Percentiles rank a stretch among this genome's conserved stretches.
Conservation (phyloP, 2,113 vertebrate genomes). For the Pelodiscus sinensis region DNA sequence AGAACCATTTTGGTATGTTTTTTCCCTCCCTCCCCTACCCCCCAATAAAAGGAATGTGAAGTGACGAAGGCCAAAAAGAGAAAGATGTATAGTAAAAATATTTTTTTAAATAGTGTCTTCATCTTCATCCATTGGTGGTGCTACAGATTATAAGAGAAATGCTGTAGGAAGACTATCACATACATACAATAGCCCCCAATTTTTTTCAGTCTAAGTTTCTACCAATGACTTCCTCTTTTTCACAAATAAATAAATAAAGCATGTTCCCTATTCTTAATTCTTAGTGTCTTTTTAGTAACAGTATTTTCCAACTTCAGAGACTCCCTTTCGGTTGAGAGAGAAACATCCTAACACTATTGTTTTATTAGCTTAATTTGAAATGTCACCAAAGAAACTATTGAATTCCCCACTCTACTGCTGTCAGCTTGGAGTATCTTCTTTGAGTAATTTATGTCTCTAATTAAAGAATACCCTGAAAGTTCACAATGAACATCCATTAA, state of each 20-base stretch:
- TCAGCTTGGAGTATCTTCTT: neutral
- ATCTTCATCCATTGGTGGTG: neutral
- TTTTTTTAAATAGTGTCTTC: neutral
- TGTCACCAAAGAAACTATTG: constrained; percentile 19
- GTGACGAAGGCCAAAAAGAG: neutral
- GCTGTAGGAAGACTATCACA: neutral
- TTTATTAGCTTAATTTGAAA: constrained; percentile 35
- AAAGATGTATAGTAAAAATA: neutral
- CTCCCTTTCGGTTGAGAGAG: constrained; percentile 8
- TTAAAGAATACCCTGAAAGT: constrained; percentile 16
- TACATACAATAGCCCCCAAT: neutral
- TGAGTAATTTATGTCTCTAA: neutral
- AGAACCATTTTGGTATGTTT: neutral
- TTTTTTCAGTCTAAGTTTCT: neutral
- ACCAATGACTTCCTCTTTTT: neutral
- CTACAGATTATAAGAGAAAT: neutral
- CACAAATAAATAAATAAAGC: neutral
- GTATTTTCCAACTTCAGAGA: neutral
- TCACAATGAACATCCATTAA: neutral
- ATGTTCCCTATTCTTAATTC: neutral
- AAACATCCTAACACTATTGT: neutral
- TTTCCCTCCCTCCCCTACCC: neutral
- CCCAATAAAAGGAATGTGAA: neutral
- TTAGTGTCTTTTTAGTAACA: neutral
- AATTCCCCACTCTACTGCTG: constrained; percentile 22